phyloP scores from a whole-genome alignment of 2,797 vertebrate species.

The Dryobates pubescens region DNA sequence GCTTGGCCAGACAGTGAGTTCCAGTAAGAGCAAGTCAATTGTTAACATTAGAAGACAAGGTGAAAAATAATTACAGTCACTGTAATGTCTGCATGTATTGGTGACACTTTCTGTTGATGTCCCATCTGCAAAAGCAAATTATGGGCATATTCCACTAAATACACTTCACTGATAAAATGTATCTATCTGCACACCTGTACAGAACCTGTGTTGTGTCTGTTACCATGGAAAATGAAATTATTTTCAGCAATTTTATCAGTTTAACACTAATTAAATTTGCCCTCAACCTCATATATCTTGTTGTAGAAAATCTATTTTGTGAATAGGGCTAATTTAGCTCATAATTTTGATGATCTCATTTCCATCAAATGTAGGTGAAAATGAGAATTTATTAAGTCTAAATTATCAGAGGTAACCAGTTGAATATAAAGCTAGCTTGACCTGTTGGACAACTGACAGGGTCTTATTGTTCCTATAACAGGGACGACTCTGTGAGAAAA shows the following conservation, averaged over 20 bases:
- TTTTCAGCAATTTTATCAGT: not conserved
- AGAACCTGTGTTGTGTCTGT: no score
- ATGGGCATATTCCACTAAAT: no score
- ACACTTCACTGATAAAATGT: no score
- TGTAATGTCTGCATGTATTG: no score
- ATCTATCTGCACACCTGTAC: no score
- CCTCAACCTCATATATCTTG: not conserved
- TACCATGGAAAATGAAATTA: slow-evolving; percentile 18
- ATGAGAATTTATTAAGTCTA: not conserved
- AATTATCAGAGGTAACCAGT: not conserved
- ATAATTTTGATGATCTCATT: not conserved
- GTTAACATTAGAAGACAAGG: no score
- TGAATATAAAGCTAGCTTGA: not conserved
- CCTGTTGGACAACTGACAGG: not conserved
- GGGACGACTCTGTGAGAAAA: not conserved
- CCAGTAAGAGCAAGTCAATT: no score
- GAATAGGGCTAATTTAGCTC: not conserved
- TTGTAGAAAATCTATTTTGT: not conserved
- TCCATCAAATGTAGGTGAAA: not conserved
- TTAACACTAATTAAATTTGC: not conserved
- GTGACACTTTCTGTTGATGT: no score
- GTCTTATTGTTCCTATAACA: not conserved
- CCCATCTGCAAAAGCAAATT: no score
- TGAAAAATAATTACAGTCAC: no score
- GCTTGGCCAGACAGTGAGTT: no score